phyloP scores from a whole-genome alignment of 2,113 vertebrate genomes.

The Calidris pugnax region DNA sequence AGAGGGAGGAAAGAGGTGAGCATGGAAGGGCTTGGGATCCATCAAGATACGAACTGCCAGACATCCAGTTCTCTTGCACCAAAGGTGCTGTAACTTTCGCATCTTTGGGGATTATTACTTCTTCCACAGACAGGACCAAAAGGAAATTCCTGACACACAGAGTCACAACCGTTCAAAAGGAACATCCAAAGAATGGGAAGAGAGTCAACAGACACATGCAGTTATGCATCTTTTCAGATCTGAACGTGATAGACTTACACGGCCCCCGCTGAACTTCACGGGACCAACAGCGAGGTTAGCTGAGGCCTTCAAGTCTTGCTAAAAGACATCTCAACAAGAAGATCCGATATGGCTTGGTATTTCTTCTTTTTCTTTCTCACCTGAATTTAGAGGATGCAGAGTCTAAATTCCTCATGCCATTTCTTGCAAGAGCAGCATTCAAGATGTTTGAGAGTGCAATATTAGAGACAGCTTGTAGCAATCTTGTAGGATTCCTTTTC shows the following conservation, averaged over 20 bases:
- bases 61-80: neutral
- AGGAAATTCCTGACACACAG: slow-evolving; percentile 8
- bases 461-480: slow-evolving; percentile 13
- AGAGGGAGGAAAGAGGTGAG: neutral
- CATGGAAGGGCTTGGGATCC: neutral
- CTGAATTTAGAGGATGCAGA: slow-evolving; percentile 74
- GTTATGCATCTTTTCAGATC: slow-evolving; percentile 63
- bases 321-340: slow-evolving; percentile 70
- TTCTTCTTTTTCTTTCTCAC: slow-evolving; percentile 73
- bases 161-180: slow-evolving; percentile 13
- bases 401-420: slow-evolving; percentile 60
- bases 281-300: slow-evolving; percentile 76
- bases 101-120: neutral
- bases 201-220: slow-evolving; percentile 65
- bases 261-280: slow-evolving; percentile 72
- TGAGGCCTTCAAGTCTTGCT: slow-evolving; percentile 71
- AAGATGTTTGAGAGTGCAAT: slow-evolving; percentile 19
- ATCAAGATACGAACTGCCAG: neutral
- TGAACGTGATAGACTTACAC: slow-evolving; percentile 69
- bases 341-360: slow-evolving; percentile 63
- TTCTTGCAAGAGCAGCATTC: slow-evolving; percentile 43
- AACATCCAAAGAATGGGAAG: slow-evolving; percentile 1
- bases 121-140: neutral
- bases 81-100: neutral
- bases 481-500: too few relatives aligned